Conservation (phyloP, 2,797 vertebrate species). For the Sebastes minor region DNA sequence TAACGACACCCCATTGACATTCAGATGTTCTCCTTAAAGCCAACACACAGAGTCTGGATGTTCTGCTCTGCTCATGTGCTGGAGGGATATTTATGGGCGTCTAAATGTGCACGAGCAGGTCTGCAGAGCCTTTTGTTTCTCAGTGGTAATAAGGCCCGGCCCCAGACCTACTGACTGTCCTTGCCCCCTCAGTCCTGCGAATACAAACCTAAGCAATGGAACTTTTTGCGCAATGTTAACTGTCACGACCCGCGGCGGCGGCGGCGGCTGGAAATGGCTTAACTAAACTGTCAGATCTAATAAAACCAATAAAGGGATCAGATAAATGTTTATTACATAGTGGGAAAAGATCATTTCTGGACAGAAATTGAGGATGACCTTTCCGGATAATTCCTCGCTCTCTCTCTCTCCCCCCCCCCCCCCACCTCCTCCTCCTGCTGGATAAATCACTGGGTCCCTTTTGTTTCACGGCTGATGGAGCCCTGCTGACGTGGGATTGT, state of each 20-base stretch:
- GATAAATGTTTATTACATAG: constrained; percentile 99
- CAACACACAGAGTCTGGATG: constrained; percentile 5
- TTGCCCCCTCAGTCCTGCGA: constrained; percentile 68
- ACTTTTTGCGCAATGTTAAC: constrained; percentile 95
- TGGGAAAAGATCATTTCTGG: constrained; percentile 99
- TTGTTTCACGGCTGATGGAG: constrained; percentile 81
- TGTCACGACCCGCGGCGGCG: constrained; percentile 90
- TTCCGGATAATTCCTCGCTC: constrained; percentile 93
- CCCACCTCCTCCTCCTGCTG: constrained; percentile 68
- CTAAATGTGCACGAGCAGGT: constrained; percentile 69
- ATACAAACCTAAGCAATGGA: constrained; percentile 88
- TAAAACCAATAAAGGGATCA: constrained; percentile 97
- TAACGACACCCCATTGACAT: constrained; percentile 6
- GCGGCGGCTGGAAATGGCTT: constrained; percentile 95
- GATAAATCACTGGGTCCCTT: constrained; percentile 82
- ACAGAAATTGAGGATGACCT: constrained; percentile 99
- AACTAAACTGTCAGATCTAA: constrained; percentile 99
- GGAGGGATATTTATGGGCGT: constrained; percentile 65
- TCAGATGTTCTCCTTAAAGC: constrained; percentile 37
- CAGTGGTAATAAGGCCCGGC: constrained; percentile 63
- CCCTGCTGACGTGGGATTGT: constrained; percentile 76
- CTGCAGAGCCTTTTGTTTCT: constrained; percentile 59
- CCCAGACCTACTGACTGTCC: constrained; percentile 57
- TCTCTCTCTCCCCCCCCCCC: not conserved
- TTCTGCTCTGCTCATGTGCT: constrained; percentile 35